Percentiles rank a stretch among this genome's conserved stretches.
phyloP scores from a whole-genome alignment of 2,888 invertebrate genomes.

The Metopia argyrocephala region DNA sequence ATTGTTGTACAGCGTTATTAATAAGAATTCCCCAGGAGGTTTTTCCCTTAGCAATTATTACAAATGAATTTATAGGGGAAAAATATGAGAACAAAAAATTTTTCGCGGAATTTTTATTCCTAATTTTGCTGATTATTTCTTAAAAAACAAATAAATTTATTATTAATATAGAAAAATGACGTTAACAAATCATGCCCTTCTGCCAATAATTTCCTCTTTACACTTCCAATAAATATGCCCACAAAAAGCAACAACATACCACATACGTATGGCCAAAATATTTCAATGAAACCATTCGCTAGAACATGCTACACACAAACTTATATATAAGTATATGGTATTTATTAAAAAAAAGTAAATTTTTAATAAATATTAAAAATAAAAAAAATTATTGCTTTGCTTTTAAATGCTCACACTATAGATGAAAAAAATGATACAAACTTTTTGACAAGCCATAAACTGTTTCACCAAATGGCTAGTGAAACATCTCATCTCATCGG shows the following conservation, averaged over 20 bases:
- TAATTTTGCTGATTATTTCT: neutral
- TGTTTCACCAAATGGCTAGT: too few species aligned
- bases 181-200: neutral
- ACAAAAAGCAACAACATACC: neutral
- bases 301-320: neutral
- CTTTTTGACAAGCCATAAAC: slow-evolving; percentile 30
- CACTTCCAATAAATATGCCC: neutral
- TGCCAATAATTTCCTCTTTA: neutral
- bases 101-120: too few species aligned
- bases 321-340: neutral
- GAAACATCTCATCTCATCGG: too few species aligned
- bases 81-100: too few species aligned
- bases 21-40: too few species aligned
- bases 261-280: slow-evolving; percentile 34
- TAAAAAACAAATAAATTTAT: neutral
- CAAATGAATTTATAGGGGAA: too few species aligned
- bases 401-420: too few species aligned
- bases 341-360: slow-evolving; percentile 16
- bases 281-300: slow-evolving; percentile 21
- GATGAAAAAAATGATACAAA: neutral
- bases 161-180: neutral
- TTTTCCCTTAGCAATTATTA: too few species aligned
- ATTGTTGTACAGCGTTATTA: too few species aligned
- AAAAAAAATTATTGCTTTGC: slow-evolving; percentile 4
- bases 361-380: slow-evolving; percentile 6